Evolutionary conservation across 92 coral and sea anemone genomes (phyloP).

Genomic region (Plumapathes pennacea): DNA sequence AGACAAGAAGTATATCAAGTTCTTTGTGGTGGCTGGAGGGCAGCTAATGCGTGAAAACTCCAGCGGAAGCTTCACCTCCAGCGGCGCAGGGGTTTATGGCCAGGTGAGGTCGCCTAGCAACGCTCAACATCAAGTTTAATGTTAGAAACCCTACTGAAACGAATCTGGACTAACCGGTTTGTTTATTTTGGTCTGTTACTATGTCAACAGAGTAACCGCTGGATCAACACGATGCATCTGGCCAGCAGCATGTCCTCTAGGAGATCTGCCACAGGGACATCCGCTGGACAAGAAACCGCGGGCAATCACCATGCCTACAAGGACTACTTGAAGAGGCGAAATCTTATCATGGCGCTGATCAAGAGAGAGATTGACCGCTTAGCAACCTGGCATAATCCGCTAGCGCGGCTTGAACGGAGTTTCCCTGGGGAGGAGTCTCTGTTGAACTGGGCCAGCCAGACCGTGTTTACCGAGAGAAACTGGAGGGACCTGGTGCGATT

Average conservation of each 20-base stretch:
- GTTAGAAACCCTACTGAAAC: background rate
- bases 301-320: conserved; percentile 65
- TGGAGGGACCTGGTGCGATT: conserved; percentile 94
- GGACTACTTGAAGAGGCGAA: conserved; percentile 83
- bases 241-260: conserved; percentile 87
- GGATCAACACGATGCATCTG: conserved; percentile 98
- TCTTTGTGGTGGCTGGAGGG: conserved; percentile 58
- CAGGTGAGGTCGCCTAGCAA: background rate
- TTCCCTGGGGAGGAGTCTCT: conserved; percentile 77
- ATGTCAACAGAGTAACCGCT: conserved; percentile 66
- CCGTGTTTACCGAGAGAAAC: conserved; percentile 82
- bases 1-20: conserved; percentile 92
- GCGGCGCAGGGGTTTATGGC: background rate
- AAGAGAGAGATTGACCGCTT: conserved; percentile 83
- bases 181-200: background rate
- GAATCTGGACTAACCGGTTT: background rate
- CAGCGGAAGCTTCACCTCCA: conserved; percentile 23
- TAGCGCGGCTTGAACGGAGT: conserved; percentile 65
- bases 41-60: conserved; percentile 39
- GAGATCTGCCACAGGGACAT: conserved; percentile 68
- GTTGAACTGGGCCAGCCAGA: conserved; percentile 86
- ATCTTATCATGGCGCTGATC: conserved; percentile 82
- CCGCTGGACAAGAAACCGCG: conserved; percentile 59
- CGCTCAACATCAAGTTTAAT: background rate
- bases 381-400: conserved; percentile 93